Evolutionary conservation across 2,797 vertebrate species (phyloP).

Genomic region (Pseudochirops cupreus): DNA sequence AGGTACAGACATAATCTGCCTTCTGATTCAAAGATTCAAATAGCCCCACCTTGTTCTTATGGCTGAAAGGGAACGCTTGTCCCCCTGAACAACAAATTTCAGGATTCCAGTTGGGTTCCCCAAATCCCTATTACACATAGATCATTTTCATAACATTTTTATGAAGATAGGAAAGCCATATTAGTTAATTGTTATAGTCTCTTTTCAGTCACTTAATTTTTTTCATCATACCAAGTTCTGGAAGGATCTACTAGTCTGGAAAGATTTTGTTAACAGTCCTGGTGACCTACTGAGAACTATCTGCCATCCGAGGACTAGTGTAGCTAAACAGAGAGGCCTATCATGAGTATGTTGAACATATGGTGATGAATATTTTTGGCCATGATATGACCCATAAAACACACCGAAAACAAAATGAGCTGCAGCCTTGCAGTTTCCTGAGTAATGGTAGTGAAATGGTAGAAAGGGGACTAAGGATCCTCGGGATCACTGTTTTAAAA

Average conservation of each 20-base stretch:
- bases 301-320: neutral
- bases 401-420: neutral
- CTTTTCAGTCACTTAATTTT: neutral
- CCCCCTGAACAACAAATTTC: neutral
- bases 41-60: neutral
- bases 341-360: neutral
- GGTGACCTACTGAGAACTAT: neutral
- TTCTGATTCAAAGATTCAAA: neutral
- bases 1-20: neutral
- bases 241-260: neutral
- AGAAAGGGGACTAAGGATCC: neutral
- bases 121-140: neutral
- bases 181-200: neutral
- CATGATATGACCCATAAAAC: neutral
- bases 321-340: neutral
- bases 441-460: neutral
- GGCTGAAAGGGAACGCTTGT: neutral
- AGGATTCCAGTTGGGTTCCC: neutral
- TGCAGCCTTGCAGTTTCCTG: neutral
- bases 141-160: neutral
- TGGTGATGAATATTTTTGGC: neutral
- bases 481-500: neutral
- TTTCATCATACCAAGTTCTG: neutral
- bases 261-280: neutral
- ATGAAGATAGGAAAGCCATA: neutral